Percentiles rank a stretch among this genome's conserved stretches.
phyloP scores from a whole-genome alignment of 2,888 invertebrate genomes.

The Cybosia mesomella region DNA sequence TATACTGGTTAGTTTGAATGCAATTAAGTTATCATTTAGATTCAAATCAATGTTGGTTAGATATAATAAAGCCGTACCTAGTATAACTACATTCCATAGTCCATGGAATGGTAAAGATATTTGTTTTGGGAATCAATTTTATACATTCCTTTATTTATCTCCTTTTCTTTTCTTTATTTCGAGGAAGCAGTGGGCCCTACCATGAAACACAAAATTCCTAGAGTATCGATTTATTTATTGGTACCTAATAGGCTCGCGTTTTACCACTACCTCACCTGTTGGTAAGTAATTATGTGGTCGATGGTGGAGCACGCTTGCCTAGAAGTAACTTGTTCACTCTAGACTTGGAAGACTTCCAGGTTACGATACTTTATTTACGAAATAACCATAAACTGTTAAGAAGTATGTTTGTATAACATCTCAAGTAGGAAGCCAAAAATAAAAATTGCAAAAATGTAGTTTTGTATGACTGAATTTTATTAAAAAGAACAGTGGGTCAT shows the following conservation, averaged over 20 bases:
- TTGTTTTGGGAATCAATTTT: not conserved
- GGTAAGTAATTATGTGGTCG: too few relatives aligned
- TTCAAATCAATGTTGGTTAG: not conserved
- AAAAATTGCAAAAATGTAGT: not conserved
- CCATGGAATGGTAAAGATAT: not conserved
- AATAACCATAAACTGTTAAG: not conserved
- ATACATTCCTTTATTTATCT: too few relatives aligned
- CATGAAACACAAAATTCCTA: too few relatives aligned
- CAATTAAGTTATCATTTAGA: too few relatives aligned
- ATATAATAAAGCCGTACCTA: not conserved
- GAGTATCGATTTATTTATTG: too few relatives aligned
- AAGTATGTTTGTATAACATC: not conserved
- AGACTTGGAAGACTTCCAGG: too few relatives aligned
- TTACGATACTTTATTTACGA: not conserved
- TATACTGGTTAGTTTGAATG: not conserved
- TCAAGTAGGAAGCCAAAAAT: not conserved
- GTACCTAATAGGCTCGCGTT: too few relatives aligned
- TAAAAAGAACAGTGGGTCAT: slow-evolving; percentile 41
- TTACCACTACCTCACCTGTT: too few relatives aligned
- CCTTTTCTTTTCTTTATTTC: too few relatives aligned
- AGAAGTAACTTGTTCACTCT: too few relatives aligned
- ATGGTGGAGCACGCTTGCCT: too few relatives aligned
- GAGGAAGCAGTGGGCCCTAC: too few relatives aligned
- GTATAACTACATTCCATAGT: not conserved
- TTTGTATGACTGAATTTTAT: not conserved